Percentiles rank a stretch among this genome's conserved stretches.
These are phyloP conservation scores for Talpa occidentalis DNA, from an alignment of 2,113 vertebrate genomes.

Conservation along the genomic window DNA sequence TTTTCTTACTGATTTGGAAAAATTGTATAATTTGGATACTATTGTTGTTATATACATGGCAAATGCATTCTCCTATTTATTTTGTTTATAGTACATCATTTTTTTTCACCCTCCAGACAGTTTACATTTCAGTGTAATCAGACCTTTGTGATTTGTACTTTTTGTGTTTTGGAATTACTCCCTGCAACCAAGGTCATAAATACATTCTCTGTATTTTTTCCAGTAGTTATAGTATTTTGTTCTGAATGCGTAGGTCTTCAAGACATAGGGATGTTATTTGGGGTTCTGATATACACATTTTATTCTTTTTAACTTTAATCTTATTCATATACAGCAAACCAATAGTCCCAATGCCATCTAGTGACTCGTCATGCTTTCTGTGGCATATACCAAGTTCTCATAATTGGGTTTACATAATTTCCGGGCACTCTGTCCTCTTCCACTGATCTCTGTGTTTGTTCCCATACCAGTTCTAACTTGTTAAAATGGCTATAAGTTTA, in stretches of 20 bases:
- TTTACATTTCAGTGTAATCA: not conserved
- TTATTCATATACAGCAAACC: not conserved
- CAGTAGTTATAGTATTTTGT: not conserved
- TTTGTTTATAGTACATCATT: not conserved
- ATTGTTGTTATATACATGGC: not conserved
- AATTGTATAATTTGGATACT: not conserved
- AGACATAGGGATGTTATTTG: not conserved
- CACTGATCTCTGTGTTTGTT: not conserved
- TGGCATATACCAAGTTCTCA: not conserved
- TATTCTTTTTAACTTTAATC: not conserved
- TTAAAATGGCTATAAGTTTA: not conserved
- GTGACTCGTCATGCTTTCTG: not conserved
- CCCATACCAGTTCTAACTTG: not conserved
- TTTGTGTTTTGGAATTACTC: not conserved
- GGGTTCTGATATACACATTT: not conserved
- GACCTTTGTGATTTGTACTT: not conserved
- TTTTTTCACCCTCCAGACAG: not conserved
- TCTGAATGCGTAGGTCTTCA: not conserved
- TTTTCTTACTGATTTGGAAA: no score
- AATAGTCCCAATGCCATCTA: not conserved
- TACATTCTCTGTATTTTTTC: not conserved
- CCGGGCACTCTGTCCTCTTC: not conserved
- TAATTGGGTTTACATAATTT: constrained; percentile 1
- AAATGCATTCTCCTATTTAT: not conserved
- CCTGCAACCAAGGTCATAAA: not conserved